phyloP scores from a whole-genome alignment of 2,113 vertebrate genomes.

The Misgurnus mizolepis region DNA sequence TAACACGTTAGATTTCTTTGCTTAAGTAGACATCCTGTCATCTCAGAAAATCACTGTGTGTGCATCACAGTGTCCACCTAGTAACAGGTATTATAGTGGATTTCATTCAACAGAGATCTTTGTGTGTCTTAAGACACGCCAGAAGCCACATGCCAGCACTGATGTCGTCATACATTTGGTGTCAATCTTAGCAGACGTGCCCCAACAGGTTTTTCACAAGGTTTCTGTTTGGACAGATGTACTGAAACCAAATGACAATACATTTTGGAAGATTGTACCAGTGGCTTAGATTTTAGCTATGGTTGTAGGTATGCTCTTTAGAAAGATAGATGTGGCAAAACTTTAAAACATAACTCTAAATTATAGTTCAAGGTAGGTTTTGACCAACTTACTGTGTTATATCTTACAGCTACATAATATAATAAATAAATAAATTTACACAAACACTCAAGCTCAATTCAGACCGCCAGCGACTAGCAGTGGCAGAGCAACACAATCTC shows the following conservation, averaged over 20 bases:
- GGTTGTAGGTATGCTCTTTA: slow-evolving; percentile 8
- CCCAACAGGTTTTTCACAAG: slow-evolving; percentile 16
- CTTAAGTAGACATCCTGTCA: neutral
- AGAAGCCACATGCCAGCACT: neutral
- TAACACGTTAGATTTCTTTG: neutral
- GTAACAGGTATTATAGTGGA: neutral
- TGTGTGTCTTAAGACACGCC: neutral
- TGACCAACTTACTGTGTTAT: neutral
- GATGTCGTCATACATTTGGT: neutral
- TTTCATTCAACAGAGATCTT: neutral
- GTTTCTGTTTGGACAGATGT: slow-evolving; percentile 32
- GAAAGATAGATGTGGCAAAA: neutral
- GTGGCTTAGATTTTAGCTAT: slow-evolving; percentile 20
- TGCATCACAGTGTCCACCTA: neutral
- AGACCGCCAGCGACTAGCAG: too few relatives aligned
- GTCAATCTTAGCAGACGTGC: slow-evolving; percentile 23
- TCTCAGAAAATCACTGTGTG: too few relatives aligned
- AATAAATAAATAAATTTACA: too few relatives aligned
- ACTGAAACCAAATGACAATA: slow-evolving; percentile 16
- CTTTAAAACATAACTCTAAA: neutral
- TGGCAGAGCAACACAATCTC: too few relatives aligned
- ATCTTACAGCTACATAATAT: neutral
- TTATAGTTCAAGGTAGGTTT: neutral
- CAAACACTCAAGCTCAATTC: too few relatives aligned
- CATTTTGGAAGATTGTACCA: slow-evolving; percentile 9